A percentile compares a stretch with the other conserved stretches of the same genome.
Evolutionary conservation across 1,140 invertebrate genomes (phyloP).

Genomic region (Ylistrum balloti): DNA sequence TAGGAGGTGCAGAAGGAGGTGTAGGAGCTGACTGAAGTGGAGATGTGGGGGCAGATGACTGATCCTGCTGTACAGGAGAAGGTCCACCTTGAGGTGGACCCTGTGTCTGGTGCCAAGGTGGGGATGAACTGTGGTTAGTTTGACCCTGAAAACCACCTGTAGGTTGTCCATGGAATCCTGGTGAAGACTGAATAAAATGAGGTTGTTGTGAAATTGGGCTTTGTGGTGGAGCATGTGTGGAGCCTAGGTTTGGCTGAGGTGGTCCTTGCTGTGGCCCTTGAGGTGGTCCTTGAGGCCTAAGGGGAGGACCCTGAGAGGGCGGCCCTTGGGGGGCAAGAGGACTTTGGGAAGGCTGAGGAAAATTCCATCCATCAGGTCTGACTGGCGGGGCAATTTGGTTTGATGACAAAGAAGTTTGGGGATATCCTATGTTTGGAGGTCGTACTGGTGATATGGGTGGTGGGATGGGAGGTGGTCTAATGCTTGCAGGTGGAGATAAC

Average conservation of each 20-base stretch:
- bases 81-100: background rate
- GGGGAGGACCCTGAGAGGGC: too few relatives aligned
- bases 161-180: background rate
- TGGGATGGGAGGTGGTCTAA: background rate
- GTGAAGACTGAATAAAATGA: background rate
- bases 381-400: background rate
- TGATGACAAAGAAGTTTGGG: background rate
- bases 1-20: slow-evolving; percentile 56
- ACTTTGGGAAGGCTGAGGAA: background rate
- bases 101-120: slow-evolving; percentile 21
- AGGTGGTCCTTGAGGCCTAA: too few relatives aligned
- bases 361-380: slow-evolving; percentile 23
- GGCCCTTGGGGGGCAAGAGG: too few relatives aligned
- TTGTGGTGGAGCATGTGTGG: background rate
- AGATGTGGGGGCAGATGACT: background rate
- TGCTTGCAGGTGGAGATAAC: slow-evolving; percentile 26
- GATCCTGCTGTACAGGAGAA: background rate
- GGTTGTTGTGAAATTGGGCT: background rate
- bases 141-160: background rate
- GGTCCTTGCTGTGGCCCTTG: background rate
- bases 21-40: background rate
- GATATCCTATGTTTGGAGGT: background rate
- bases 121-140: background rate
- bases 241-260: background rate
- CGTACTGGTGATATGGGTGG: background rate